Evolutionary conservation across 1,140 invertebrate genomes (phyloP).

Genomic region (Euwallacea fornicatus): DNA sequence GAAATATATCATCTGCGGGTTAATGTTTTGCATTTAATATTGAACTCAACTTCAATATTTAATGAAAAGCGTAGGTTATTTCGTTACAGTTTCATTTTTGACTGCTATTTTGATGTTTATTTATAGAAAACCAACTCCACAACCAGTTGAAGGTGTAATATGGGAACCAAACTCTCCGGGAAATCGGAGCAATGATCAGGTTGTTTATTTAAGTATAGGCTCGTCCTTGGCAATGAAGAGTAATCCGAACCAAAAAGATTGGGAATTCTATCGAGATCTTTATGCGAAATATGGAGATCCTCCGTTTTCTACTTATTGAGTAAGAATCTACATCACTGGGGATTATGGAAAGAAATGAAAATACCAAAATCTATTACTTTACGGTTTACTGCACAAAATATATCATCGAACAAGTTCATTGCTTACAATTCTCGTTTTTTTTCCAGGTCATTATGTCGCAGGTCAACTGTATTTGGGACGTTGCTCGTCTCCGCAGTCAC

Average conservation of each 20-base stretch:
- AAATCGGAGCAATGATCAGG: neutral
- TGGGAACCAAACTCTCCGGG: conserved; percentile 24
- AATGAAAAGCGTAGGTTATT: neutral
- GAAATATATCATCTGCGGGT: too few relatives aligned
- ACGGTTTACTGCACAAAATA: conserved; percentile 54
- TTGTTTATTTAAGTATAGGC: conserved; percentile 40
- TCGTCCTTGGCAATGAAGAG: conserved; percentile 24
- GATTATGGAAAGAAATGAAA: neutral
- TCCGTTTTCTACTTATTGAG: conserved; percentile 41
- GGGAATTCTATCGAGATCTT: conserved; percentile 39
- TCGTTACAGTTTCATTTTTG: conserved; percentile 11
- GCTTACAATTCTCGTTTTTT: conserved; percentile 52
- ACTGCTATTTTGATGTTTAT: neutral
- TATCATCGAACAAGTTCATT: conserved; percentile 53
- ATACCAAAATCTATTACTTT: conserved; percentile 45
- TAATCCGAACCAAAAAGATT: conserved; percentile 39
- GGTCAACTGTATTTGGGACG: conserved; percentile 45
- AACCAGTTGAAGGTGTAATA: conserved; percentile 18
- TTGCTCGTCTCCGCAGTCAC: conserved; percentile 41
- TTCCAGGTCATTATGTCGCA: conserved; percentile 48
- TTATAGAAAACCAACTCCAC: conserved; percentile 36
- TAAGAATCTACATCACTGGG: too few relatives aligned
- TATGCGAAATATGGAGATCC: conserved; percentile 41
- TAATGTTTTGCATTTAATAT: too few relatives aligned
- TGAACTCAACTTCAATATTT: neutral